phyloP scores from a whole-genome alignment of 2,797 vertebrate species.

The Enteromius viviparus region DNA sequence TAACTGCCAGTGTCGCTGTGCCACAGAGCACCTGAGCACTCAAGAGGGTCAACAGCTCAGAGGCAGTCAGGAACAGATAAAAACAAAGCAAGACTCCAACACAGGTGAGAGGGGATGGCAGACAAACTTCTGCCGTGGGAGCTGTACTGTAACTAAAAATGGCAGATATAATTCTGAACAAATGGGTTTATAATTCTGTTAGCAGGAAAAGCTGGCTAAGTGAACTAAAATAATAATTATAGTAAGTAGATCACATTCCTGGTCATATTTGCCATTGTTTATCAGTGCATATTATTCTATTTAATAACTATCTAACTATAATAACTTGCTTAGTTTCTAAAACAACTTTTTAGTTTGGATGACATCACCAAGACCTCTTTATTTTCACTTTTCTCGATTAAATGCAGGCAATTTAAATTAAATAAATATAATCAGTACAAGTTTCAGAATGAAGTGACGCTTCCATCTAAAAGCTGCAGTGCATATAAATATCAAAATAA shows the following conservation, averaged over 20 bases:
- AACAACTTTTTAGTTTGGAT: background rate
- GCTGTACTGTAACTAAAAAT: slow-evolving; percentile 30
- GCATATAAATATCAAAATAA: background rate
- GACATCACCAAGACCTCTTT: background rate
- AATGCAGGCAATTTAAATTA: background rate
- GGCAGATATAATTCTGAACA: background rate
- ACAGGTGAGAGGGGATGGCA: slow-evolving; percentile 26
- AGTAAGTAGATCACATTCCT: background rate
- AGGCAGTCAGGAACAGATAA: slow-evolving; percentile 40
- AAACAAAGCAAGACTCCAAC: slow-evolving; percentile 37
- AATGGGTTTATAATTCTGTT: background rate
- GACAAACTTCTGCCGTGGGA: slow-evolving; percentile 1
- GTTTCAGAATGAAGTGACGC: background rate
- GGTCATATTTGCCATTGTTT: background rate
- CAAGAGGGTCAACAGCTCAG: slow-evolving; percentile 41
- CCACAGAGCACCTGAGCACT: slow-evolving; percentile 33
- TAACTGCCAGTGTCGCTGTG: slow-evolving; percentile 3
- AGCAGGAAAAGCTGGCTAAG: background rate
- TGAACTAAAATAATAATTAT: background rate
- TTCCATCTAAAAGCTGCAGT: background rate
- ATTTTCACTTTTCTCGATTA: background rate
- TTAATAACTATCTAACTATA: background rate
- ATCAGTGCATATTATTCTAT: background rate
- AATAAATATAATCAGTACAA: background rate
- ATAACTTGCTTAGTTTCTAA: background rate